These are phyloP conservation scores for Tanytarsus gracilentus DNA, from an alignment of 2,888 invertebrate genomes.

Conservation along the genomic window DNA sequence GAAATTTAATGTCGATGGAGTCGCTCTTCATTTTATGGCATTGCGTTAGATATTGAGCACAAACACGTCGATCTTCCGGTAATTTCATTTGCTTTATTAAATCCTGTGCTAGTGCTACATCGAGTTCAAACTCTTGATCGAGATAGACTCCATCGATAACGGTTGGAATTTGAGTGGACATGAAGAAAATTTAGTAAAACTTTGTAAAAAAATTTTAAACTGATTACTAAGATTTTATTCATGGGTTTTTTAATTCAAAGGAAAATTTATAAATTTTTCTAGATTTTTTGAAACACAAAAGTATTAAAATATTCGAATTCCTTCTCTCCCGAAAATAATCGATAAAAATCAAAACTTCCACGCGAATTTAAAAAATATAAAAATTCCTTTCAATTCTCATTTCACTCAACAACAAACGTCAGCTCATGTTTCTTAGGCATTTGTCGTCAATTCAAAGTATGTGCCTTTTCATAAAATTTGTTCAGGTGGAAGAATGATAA, in stretches of 20 bases:
- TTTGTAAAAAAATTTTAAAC: conserved; percentile 28
- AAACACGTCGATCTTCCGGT: conserved; percentile 42
- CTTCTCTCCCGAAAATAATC: too few relatives aligned
- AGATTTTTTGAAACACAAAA: too few relatives aligned
- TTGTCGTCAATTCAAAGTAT: neutral
- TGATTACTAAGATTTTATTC: too few relatives aligned
- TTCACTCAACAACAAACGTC: neutral
- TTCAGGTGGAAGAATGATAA: conserved; percentile 24
- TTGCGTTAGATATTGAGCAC: conserved; percentile 44
- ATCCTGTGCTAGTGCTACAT: conserved; percentile 44
- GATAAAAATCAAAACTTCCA: too few relatives aligned
- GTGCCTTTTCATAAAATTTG: conserved; percentile 24
- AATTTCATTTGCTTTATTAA: conserved; percentile 43
- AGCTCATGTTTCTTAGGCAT: neutral
- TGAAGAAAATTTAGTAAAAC: conserved; percentile 29
- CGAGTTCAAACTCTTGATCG: conserved; percentile 47
- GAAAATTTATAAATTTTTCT: too few relatives aligned
- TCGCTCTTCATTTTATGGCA: conserved; percentile 42
- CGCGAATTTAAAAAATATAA: too few relatives aligned
- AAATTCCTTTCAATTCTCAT: neutral
- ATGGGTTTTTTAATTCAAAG: too few relatives aligned
- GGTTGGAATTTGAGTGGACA: conserved; percentile 29
- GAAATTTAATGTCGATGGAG: conserved; percentile 45
- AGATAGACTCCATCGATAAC: conserved; percentile 38
- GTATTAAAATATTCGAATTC: too few relatives aligned